Evolutionary conservation across 2,113 vertebrate species (phyloP).

Genomic region (Piaya cayana): DNA sequence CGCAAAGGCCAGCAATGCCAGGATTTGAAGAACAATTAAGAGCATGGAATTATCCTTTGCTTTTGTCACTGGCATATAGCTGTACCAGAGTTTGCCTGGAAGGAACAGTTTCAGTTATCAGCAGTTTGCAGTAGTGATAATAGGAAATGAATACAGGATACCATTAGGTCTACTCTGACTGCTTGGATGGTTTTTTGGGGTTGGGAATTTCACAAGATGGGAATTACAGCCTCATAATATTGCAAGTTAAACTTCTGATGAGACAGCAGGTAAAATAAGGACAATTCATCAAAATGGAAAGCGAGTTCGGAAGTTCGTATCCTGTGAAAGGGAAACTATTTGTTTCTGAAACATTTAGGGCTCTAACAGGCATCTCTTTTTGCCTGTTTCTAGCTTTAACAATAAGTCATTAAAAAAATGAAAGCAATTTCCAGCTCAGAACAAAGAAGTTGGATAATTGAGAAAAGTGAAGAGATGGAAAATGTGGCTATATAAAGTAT

Average conservation of each 20-base stretch:
- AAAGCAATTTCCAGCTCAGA: background rate
- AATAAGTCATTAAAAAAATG: background rate
- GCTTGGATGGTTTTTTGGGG: background rate
- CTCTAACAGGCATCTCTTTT: background rate
- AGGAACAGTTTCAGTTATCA: background rate
- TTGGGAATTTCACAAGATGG: background rate
- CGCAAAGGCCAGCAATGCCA: background rate
- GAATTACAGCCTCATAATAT: background rate
- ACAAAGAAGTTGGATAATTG: conserved; percentile 8
- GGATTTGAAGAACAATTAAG: conserved; percentile 2
- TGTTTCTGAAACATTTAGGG: background rate
- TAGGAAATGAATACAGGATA: background rate
- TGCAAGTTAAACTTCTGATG: background rate
- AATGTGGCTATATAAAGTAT: conserved; percentile 19
- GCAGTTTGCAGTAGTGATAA: background rate
- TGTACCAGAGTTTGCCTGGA: background rate
- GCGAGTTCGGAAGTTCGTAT: background rate
- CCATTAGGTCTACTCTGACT: background rate
- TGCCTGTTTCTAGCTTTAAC: background rate
- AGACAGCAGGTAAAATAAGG: background rate
- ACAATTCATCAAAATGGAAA: background rate
- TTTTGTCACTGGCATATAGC: background rate
- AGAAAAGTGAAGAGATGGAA: background rate
- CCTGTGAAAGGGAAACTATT: background rate
- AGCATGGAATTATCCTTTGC: background rate